Base-by-base conservation (phyloP, 2,113 vertebrate species). In the Saccopteryx bilineata region DNA sequence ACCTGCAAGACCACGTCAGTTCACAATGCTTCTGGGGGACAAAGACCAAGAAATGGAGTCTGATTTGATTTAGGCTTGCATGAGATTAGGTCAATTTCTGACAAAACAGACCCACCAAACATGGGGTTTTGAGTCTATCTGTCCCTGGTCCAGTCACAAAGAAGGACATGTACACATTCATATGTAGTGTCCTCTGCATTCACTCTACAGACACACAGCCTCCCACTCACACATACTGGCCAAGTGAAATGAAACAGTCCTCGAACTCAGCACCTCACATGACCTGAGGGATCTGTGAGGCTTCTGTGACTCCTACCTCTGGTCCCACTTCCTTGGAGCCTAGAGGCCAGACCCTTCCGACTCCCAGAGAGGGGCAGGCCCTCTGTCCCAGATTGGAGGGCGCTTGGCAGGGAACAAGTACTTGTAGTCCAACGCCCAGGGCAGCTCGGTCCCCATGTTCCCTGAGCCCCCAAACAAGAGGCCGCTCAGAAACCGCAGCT, bases 401-500 rank as follows among this genome's bases (percentile, higher is more conserved):
- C 86, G 24, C 48, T 95, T 98, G 97, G 95, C 97, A 97, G 83
- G 75, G 66, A 79, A 97, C 91, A 92, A 93, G 93, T 90, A 97
- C 88, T 9, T 69, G 12, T 81, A 79, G 72, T 56, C 91, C 75
- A 71, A 56, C 82, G 88, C 83, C 11, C 19, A 76, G 82, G 61
- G 82, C 91, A 63, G 69, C 91, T 81, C 8, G 26, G 95, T n/a
- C 52, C 63, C 82, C 82, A 94, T 96, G 91, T 95, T 97, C 83
- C 71, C 90, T 12, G 28, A 84, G 48, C 84, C 96, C 93, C 90
- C 33, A 80, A 95, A 97, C 95, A 97, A 98, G 94, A 97, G 95
- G 91, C 95, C 91, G 76, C 93, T 97, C 74, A 97, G 94, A 97
- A 96, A 91, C 68, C 85, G 96, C 52, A 48, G 66, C 56, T 91